These are phyloP conservation scores for Lindbergichthys nudifrons DNA, from an alignment of 2,797 vertebrate genomes.

Conservation along the genomic window DNA sequence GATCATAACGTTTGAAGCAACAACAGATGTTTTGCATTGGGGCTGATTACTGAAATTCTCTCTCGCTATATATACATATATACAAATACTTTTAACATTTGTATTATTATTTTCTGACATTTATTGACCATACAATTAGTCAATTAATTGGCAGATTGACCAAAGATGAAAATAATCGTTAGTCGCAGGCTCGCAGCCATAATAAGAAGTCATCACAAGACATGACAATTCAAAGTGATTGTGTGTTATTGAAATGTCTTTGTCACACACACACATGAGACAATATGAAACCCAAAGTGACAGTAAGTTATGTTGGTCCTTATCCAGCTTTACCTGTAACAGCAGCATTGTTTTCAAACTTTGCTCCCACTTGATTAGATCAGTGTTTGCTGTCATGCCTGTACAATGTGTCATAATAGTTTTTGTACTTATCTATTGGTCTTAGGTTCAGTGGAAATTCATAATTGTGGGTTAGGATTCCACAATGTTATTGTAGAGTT, in stretches of 20 bases:
- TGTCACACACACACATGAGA: neutral
- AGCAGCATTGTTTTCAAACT: slow-evolving; percentile 12
- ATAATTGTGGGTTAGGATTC: slow-evolving; percentile 11
- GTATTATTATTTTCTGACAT: no score
- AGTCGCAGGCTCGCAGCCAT: no score
- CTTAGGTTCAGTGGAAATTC: neutral
- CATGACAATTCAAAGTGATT: neutral
- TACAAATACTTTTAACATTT: no score
- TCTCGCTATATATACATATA: no score
- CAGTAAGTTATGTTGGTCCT: neutral
- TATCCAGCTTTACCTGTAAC: neutral
- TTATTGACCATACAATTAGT: no score
- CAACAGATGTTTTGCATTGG: slow-evolving; percentile 36
- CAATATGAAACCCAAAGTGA: neutral
- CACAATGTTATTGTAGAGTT: slow-evolving; percentile 13
- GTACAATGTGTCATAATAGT: neutral
- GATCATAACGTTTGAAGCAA: slow-evolving; percentile 7
- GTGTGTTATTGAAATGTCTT: slow-evolving; percentile 4
- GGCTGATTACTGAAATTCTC: neutral
- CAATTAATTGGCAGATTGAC: no score
- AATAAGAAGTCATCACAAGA: neutral
- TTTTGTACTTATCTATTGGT: neutral
- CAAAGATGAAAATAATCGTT: no score
- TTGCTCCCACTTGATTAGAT: neutral
- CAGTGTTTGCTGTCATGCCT: neutral